Evolutionary conservation across 2,797 vertebrate species (phyloP).

Genomic region (Ctenopoma kingsleyae): DNA sequence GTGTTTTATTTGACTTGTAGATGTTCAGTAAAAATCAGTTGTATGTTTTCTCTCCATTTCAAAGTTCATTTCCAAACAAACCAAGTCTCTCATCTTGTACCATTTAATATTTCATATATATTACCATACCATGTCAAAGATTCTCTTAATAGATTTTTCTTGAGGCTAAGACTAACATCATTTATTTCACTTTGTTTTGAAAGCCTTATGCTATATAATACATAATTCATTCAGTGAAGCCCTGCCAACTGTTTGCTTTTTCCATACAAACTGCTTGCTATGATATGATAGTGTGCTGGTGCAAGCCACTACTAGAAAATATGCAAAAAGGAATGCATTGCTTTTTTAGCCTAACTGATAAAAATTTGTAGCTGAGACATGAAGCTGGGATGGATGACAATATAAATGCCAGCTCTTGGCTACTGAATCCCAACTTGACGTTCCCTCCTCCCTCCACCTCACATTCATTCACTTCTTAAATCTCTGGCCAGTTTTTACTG

Average conservation of each 20-base stretch:
- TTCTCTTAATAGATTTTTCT: constrained; percentile 42
- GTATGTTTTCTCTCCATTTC: constrained; percentile 28
- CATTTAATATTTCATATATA: constrained; percentile 42
- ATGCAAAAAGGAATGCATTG: constrained; percentile 37
- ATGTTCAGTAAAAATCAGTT: constrained; percentile 8
- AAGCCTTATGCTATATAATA: constrained; percentile 44
- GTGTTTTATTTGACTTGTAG: constrained; percentile 22
- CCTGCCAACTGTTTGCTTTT: constrained; percentile 42
- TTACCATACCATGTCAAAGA: constrained; percentile 44
- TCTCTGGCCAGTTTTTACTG: constrained; percentile 48
- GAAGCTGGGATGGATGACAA: constrained; percentile 52
- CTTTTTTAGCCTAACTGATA: constrained; percentile 42
- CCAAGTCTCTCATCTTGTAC: constrained; percentile 28
- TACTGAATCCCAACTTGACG: constrained; percentile 32
- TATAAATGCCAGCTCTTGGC: constrained; percentile 55
- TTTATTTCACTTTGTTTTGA: constrained; percentile 53
- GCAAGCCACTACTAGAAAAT: constrained; percentile 41
- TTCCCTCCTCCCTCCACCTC: constrained; percentile 45
- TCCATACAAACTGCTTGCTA: constrained; percentile 24
- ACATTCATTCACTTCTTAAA: constrained; percentile 54
- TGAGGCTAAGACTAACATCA: constrained; percentile 18
- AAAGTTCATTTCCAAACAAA: constrained; percentile 29
- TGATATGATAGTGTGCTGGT: constrained; percentile 25
- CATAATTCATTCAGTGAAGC: constrained; percentile 49
- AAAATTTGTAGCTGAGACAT: constrained; percentile 25